Percentiles rank a stretch among this genome's conserved stretches.
These are phyloP conservation scores for Gobius niger DNA, from an alignment of 2,113 vertebrate species.

Conservation along the genomic window DNA sequence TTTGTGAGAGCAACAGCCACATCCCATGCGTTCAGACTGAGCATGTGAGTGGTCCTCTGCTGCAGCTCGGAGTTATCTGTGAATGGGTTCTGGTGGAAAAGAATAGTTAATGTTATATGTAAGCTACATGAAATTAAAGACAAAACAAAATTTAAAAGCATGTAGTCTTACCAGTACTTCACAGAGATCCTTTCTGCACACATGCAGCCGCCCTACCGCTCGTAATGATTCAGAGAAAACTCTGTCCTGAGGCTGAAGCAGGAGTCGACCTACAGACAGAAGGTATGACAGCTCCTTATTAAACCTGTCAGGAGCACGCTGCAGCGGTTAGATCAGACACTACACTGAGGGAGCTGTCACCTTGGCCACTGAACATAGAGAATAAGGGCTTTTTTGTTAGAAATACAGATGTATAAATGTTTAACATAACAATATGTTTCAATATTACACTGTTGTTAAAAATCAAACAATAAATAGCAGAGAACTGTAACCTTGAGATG, in stretches of 20 bases:
- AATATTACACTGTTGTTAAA: background rate
- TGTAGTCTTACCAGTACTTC: constrained; percentile 83
- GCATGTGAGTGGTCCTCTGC: constrained; percentile 84
- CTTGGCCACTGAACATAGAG: constrained; percentile 40
- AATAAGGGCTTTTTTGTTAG: background rate
- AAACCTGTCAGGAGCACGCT: constrained; percentile 33
- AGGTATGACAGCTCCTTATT: constrained; percentile 37
- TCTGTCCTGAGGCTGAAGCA: constrained; percentile 86
- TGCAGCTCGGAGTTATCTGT: constrained; percentile 87
- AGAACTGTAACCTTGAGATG: background rate
- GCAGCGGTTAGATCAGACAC: constrained; percentile 37
- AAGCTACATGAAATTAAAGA: background rate
- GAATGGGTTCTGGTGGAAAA: constrained; percentile 80
- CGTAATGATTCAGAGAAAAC: constrained; percentile 83
- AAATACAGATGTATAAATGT: background rate
- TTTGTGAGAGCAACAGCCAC: constrained; percentile 90
- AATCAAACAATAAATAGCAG: background rate
- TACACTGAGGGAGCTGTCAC: constrained; percentile 22
- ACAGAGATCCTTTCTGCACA: constrained; percentile 86
- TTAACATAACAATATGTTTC: background rate
- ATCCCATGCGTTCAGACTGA: constrained; percentile 96
- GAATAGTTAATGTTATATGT: background rate
- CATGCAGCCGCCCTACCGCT: constrained; percentile 84
- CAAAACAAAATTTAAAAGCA: background rate
- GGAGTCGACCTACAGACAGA: constrained; percentile 82